These are phyloP conservation scores for Corydoras sp. DNA, from an alignment of 2,113 vertebrate species.

Conservation along the genomic window DNA sequence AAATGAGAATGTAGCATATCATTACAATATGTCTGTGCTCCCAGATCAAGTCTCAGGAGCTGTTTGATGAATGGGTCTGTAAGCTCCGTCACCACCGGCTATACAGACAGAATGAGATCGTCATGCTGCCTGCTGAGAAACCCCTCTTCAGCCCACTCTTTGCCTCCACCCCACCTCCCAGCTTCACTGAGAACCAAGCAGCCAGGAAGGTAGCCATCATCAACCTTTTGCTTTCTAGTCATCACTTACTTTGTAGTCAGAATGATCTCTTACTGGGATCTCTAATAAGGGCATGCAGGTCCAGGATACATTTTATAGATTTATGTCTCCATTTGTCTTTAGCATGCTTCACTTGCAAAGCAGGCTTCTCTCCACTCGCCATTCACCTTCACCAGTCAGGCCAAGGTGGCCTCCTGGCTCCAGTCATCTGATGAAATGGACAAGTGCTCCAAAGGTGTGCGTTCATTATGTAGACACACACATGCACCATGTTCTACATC, in stretches of 20 bases:
- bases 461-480: slow-evolving; percentile 1
- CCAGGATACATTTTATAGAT: too few relatives aligned
- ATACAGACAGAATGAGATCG: slow-evolving; percentile 92
- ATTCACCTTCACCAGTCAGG: slow-evolving; percentile 74
- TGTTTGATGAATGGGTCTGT: slow-evolving; percentile 94
- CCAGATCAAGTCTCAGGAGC: slow-evolving; percentile 87
- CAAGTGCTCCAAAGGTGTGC: slow-evolving; percentile 87
- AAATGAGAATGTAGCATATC: slow-evolving; percentile 17
- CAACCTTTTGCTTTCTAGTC: not conserved
- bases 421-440: slow-evolving; percentile 94
- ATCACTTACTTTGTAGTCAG: not conserved
- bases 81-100: slow-evolving; percentile 90
- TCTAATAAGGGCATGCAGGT: too few relatives aligned
- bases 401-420: slow-evolving; percentile 83
- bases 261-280: not conserved
- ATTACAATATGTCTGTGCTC: slow-evolving; percentile 36
- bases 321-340: slow-evolving; percentile 37
- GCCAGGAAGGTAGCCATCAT: slow-evolving; percentile 74
- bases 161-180: slow-evolving; percentile 63
- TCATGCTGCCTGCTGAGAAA: slow-evolving; percentile 82
- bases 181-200: slow-evolving; percentile 63
- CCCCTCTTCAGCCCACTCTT: slow-evolving; percentile 75
- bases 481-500: not conserved
- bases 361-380: slow-evolving; percentile 76
- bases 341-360: slow-evolving; percentile 75